A percentile compares a stretch with the other conserved stretches of the same genome.
phyloP scores from a whole-genome alignment of 2,113 vertebrate species.

The Dissostichus mawsoni region DNA sequence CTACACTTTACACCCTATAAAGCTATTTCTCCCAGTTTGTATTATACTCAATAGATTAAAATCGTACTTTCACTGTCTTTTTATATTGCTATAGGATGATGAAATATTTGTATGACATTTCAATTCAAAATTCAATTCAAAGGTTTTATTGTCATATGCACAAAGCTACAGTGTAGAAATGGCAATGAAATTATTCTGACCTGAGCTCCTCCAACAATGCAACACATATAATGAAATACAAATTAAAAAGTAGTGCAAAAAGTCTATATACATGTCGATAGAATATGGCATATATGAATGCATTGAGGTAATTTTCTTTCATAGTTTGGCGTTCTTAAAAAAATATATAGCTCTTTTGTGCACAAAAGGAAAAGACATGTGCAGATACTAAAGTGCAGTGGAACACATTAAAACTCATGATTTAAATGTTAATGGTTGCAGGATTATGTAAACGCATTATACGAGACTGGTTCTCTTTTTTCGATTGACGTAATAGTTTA shows the following conservation, averaged over 20 bases:
- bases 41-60: neutral
- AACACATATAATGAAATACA: no score
- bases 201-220: no score
- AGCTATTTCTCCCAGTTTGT: neutral
- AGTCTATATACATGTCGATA: no score
- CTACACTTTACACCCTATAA: neutral
- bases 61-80: neutral
- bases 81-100: neutral
- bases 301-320: neutral
- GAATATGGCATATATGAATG: neutral
- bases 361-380: slow-evolving; percentile 21
- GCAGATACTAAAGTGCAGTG: neutral
- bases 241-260: no score
- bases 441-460: slow-evolving; percentile 52
- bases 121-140: neutral
- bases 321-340: neutral
- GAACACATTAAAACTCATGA: slow-evolving; percentile 1
- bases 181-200: no score
- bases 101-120: neutral
- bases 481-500: slow-evolving; percentile 60
- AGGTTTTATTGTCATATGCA: no score
- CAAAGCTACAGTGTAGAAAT: no score
- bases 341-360: neutral
- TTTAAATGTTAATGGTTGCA: slow-evolving; percentile 36
- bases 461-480: slow-evolving; percentile 27